Conservation (phyloP, 2,888 invertebrate genomes). For the Diaperis boleti region DNA sequence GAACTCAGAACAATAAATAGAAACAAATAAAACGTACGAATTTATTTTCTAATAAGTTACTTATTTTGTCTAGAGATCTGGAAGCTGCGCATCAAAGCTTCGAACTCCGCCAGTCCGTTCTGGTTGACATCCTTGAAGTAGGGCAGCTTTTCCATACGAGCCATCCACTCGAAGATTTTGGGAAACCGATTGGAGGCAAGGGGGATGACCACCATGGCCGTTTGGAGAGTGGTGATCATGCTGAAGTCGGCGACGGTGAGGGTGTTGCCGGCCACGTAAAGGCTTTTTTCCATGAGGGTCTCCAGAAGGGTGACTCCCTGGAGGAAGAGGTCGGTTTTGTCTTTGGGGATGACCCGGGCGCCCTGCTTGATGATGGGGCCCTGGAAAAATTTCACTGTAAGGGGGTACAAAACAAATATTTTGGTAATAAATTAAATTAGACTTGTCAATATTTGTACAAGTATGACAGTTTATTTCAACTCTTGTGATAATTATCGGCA, state of each 20-base stretch:
- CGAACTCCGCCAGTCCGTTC: slow-evolving; percentile 49
- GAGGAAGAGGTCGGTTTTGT: slow-evolving; percentile 52
- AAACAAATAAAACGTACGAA: no score
- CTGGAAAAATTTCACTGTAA: no score
- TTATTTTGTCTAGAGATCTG: slow-evolving; percentile 17
- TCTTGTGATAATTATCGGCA: no score
- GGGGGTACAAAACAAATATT: no score
- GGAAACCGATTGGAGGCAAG: slow-evolving; percentile 63
- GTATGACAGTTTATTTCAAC: no score
- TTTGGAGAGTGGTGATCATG: slow-evolving; percentile 24
- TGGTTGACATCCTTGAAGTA: slow-evolving; percentile 52
- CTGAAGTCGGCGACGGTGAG: slow-evolving; percentile 41
- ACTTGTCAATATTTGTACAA: no score
- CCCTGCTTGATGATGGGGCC: slow-evolving; percentile 58
- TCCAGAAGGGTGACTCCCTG: slow-evolving; percentile 60
- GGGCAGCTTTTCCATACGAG: slow-evolving; percentile 50
- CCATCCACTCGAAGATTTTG: slow-evolving; percentile 52
- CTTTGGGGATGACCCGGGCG: slow-evolving; percentile 55
- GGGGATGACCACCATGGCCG: slow-evolving; percentile 65
- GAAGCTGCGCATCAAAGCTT: slow-evolving; percentile 49
- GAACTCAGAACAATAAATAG: no score
- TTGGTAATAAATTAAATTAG: no score
- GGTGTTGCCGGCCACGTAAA: slow-evolving; percentile 41
- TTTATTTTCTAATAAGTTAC: no score
- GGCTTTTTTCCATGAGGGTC: slow-evolving; percentile 59